Evolutionary conservation across 1,140 invertebrate genomes (phyloP), one percentile per base, ranked within the genome.

Genomic region (Cardiocondyla obscurior): DNA sequence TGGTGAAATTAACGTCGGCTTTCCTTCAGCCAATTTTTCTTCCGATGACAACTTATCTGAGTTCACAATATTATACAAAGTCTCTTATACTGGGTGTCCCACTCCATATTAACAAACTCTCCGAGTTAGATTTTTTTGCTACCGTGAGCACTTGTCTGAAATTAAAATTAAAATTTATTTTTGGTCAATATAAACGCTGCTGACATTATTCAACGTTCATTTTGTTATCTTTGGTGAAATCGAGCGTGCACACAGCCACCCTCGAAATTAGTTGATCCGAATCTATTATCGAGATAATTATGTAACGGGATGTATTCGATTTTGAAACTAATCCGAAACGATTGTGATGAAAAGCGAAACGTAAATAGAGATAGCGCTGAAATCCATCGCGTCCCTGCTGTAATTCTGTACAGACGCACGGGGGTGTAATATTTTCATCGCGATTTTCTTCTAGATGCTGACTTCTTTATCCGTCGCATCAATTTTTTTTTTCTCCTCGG

Each of bases 401-500:
- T 79, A 69, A 69, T 79, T 69, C 12, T n/a, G 65, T 53, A 67
- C 14, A 77, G 55, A 28, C 33, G 53, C 25, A 4, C 10, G 42
- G 16, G 69, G 14, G 25, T 39, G 46, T 49, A 36, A 69, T 30
- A 30, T 67, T 79, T 79, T 79, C 49, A 69, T 53, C 12, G 7
- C 10, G 3, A 53, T 19, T 55, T 69, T 42, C 39, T 83, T 30
- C 12, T 12, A 65, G 28, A 46, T 65, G 25, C 46, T 36, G 72
- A 49, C 39, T 36, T 19, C 19, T 46, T 65, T 36, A 36, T 25
- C 28, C 44, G 16, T 72, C 60, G 16, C 39, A 51, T 53, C 79
- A 82, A 73, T 82, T 64, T 83, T 85, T 39, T 19, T 28, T 64
- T 79, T 57, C 85, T 65, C 28, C 49, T 67, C 49, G 57, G 36